Evolutionary conservation across 2,797 vertebrate species (phyloP).

Genomic region (Brotula barbata): DNA sequence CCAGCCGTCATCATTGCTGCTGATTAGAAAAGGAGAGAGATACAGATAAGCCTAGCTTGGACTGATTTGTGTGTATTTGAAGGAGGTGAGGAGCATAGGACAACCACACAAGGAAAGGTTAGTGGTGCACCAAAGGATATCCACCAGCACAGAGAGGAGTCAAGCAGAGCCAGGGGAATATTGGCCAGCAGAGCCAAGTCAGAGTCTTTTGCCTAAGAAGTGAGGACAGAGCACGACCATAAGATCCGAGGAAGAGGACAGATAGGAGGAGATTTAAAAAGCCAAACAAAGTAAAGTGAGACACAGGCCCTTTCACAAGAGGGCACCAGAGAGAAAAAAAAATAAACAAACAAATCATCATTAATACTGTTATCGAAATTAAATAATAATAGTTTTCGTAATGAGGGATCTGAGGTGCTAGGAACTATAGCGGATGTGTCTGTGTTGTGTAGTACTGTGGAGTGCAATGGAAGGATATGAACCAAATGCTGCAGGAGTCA

Average conservation of each 20-base stretch:
- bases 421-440: background rate
- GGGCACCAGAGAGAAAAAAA: constrained; percentile 20
- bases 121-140: constrained; percentile 84
- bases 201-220: constrained; percentile 85
- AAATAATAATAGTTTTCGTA: background rate
- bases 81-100: constrained; percentile 41
- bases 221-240: constrained; percentile 44
- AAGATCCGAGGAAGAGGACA: constrained; percentile 35
- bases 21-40: background rate
- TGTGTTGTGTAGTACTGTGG: constrained; percentile 3
- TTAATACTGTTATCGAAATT: background rate
- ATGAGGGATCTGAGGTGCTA: background rate
- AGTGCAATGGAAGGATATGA: constrained; percentile 84
- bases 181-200: constrained; percentile 88
- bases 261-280: constrained; percentile 27
- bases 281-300: constrained; percentile 21
- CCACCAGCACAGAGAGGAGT: constrained; percentile 92
- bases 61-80: constrained; percentile 12
- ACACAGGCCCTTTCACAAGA: constrained; percentile 39
- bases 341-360: constrained; percentile 16
- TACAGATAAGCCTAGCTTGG: constrained; percentile 12
- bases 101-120: constrained; percentile 52
- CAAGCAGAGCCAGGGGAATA: constrained; percentile 89
- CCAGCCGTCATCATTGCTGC: background rate
- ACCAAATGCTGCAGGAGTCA: constrained; percentile 84